phyloP scores from a whole-genome alignment of 2,113 vertebrate species.

The Varanus komodoensis region DNA sequence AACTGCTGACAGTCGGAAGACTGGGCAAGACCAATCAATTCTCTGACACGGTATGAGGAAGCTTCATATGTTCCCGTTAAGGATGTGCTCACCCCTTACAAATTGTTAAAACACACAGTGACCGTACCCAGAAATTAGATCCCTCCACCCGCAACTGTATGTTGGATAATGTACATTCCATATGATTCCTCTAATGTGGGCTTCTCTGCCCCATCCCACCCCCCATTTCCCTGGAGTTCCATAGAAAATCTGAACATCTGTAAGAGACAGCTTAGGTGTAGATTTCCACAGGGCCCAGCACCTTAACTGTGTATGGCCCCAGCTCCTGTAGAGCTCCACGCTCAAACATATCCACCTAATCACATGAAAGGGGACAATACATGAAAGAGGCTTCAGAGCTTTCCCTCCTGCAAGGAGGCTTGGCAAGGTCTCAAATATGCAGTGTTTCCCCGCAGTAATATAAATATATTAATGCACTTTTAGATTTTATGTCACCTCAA shows the following conservation, averaged over 20 bases:
- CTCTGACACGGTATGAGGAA: background rate
- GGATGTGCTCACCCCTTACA: background rate
- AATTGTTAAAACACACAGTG: background rate
- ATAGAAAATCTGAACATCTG: background rate
- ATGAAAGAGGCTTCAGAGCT: background rate
- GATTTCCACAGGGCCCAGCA: background rate
- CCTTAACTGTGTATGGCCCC: no score
- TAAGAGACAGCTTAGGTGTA: background rate
- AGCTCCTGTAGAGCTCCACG: background rate
- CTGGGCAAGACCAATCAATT: background rate
- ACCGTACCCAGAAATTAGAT: background rate
- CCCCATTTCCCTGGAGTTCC: background rate
- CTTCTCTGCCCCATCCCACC: background rate
- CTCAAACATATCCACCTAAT: background rate
- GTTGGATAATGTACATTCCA: background rate
- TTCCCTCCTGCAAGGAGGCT: no score
- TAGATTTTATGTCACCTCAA: slow-evolving; percentile 39
- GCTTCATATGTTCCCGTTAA: background rate
- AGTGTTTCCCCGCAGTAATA: background rate
- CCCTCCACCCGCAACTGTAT: background rate
- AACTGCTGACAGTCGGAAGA: background rate
- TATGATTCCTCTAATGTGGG: no score
- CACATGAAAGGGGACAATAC: background rate
- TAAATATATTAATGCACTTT: background rate
- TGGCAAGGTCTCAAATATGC: background rate